These are phyloP conservation scores for Gobio occitaniae DNA, from an alignment of 2,797 vertebrate species.

Conservation along the genomic window DNA sequence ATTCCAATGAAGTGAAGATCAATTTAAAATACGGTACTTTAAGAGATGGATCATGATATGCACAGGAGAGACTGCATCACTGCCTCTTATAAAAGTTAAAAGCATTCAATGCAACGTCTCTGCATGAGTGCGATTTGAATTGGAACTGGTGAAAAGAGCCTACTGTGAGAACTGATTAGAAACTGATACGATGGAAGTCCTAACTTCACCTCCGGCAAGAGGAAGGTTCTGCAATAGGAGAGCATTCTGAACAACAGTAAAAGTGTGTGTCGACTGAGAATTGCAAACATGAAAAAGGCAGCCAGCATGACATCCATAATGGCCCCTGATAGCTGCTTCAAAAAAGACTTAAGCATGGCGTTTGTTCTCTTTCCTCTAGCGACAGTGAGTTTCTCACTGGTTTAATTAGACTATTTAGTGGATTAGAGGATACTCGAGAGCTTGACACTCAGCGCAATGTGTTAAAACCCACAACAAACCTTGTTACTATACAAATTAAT, in stretches of 20 bases:
- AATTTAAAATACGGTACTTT: neutral
- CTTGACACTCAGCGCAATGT: conserved; percentile 12
- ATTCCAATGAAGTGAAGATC: conserved; percentile 33
- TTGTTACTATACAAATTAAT: conserved; percentile 36
- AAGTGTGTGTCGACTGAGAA: conserved; percentile 14
- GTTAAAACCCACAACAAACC: conserved; percentile 41
- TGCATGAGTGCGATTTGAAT: conserved; percentile 5
- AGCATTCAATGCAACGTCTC: neutral
- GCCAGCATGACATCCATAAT: conserved; percentile 39
- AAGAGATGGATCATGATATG: neutral
- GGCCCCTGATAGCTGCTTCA: conserved; percentile 30
- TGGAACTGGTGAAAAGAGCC: conserved; percentile 22
- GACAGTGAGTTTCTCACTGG: conserved; percentile 19
- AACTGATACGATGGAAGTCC: conserved; percentile 10
- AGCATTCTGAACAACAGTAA: conserved; percentile 20
- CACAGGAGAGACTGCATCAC: neutral
- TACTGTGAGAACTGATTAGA: conserved; percentile 46
- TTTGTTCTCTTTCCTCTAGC: conserved; percentile 1
- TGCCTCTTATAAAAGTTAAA: conserved; percentile 23
- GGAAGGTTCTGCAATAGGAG: conserved; percentile 6
- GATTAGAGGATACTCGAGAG: conserved; percentile 28
- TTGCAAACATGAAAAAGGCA: conserved; percentile 38
- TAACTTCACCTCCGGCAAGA: neutral
- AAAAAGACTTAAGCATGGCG: conserved; percentile 22
- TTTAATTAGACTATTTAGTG: conserved; percentile 52